Conservation (phyloP, 2,888 invertebrate genomes). For the Gisinianus flammeolus region DNA sequence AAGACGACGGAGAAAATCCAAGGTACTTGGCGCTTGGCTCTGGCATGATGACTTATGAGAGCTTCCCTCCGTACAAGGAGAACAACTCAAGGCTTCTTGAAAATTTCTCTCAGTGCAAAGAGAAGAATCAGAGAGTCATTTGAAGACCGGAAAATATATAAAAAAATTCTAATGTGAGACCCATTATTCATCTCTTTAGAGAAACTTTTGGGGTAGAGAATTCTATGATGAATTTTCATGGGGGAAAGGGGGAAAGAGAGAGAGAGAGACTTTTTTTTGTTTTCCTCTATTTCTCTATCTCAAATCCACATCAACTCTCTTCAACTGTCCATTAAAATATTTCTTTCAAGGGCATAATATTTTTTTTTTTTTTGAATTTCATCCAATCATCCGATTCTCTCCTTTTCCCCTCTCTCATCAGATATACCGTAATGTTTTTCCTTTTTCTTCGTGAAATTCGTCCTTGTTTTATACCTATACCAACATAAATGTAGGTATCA, state of each 20-base stretch:
- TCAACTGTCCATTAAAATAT: conserved; percentile 24
- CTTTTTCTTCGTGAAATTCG: no score
- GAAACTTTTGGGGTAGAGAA: conserved; percentile 34
- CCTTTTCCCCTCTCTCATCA: background rate
- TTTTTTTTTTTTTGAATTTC: no score
- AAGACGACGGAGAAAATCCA: conserved; percentile 20
- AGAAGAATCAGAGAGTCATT: conserved; percentile 48
- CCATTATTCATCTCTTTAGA: conserved; percentile 53
- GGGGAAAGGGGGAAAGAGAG: background rate
- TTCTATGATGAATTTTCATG: conserved; percentile 32
- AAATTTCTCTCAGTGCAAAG: background rate
- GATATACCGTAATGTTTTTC: no score
- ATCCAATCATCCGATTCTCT: no score
- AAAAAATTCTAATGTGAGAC: conserved; percentile 51
- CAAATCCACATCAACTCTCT: conserved; percentile 2
- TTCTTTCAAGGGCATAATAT: background rate
- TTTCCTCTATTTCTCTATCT: background rate
- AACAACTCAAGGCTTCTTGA: background rate
- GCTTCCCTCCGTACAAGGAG: conserved; percentile 7
- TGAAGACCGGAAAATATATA: conserved; percentile 43
- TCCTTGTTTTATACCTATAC: background rate
- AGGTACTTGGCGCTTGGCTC: conserved; percentile 30
- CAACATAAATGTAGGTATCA: background rate
- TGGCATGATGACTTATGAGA: conserved; percentile 43
- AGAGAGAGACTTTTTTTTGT: conserved; percentile 16